phyloP scores from a whole-genome alignment of 2,113 vertebrate species.

The human region DNA sequence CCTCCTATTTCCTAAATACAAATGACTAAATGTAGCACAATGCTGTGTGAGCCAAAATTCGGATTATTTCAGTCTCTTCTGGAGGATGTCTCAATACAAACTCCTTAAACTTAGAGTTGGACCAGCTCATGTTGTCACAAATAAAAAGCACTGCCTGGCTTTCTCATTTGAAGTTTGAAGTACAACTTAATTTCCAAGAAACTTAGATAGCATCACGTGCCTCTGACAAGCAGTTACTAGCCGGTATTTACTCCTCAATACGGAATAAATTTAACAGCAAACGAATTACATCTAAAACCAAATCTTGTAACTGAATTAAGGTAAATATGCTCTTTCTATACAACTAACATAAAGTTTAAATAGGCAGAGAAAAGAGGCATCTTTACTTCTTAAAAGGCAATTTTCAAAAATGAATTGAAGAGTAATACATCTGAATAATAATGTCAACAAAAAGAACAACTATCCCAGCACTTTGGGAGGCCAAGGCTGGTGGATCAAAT shows the following conservation, averaged over 20 bases:
- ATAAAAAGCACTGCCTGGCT: background rate
- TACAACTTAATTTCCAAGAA: background rate
- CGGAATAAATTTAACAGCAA: background rate
- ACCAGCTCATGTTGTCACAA: background rate
- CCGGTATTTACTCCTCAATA: background rate
- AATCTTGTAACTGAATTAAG: background rate
- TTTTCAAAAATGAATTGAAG: constrained; percentile 38
- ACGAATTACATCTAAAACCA: background rate
- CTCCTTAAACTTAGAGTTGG: background rate
- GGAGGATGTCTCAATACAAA: background rate
- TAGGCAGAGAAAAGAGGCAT: background rate
- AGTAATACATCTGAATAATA: background rate
- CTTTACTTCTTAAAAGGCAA: background rate
- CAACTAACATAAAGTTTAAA: background rate
- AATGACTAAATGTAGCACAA: background rate
- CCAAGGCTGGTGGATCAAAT: too few relatives aligned
- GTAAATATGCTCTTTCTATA: background rate
- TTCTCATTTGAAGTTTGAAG: constrained; percentile 10
- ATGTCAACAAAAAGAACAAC: background rate
- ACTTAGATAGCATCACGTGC: background rate
- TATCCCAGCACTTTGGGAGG: too few relatives aligned
- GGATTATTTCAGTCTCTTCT: background rate
- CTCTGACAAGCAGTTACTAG: background rate
- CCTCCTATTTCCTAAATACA: background rate
- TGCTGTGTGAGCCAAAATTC: background rate